These are phyloP conservation scores for Camponotus fellah DNA, from an alignment of 2,888 invertebrate genomes.

Conservation along the genomic window DNA sequence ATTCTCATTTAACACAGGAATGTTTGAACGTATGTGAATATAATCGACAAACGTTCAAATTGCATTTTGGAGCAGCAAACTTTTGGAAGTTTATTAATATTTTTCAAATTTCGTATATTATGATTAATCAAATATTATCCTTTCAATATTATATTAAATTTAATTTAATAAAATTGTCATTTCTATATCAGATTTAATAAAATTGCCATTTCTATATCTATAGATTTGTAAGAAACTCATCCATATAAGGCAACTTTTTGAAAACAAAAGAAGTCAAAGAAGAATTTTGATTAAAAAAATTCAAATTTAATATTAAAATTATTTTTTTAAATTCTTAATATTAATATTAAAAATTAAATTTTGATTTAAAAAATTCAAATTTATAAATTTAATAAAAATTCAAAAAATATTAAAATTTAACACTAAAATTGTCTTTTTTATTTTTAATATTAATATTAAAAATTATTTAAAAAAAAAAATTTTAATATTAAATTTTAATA, in stretches of 20 bases:
- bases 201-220: neutral
- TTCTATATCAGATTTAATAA: neutral
- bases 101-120: neutral
- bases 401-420: too few species aligned
- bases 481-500: too few species aligned
- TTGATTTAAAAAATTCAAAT: neutral
- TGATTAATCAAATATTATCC: neutral
- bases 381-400: too few species aligned
- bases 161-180: neutral
- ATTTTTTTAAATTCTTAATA: neutral
- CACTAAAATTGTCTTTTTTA: neutral
- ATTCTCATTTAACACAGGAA: constrained; percentile 10
- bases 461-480: too few species aligned
- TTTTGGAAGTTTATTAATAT: neutral
- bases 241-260: neutral
- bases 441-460: neutral
- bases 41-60: neutral
- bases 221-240: neutral
- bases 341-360: too few species aligned
- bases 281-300: neutral
- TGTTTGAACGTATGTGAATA: neutral
- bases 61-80: neutral
- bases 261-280: constrained; percentile 7
- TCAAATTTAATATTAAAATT: too few species aligned
- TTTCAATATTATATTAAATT: neutral